These are phyloP conservation scores for Chrysodeixis includens DNA, from an alignment of 2,888 invertebrate genomes.

Conservation along the genomic window DNA sequence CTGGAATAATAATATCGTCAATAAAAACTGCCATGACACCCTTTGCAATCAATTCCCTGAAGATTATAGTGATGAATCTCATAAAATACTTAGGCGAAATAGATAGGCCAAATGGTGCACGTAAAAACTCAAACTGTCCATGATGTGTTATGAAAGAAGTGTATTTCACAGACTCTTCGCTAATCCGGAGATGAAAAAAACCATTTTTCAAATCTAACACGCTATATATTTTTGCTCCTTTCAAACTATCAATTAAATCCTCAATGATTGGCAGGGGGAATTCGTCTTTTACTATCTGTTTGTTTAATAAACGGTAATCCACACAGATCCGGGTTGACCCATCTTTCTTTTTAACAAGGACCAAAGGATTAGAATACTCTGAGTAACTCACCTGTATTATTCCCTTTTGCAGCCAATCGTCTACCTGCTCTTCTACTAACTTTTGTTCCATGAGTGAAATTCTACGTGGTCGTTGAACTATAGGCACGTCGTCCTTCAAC, in stretches of 20 bases:
- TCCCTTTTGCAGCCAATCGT: neutral
- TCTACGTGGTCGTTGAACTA: neutral
- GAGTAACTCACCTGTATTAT: neutral
- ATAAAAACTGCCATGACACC: neutral
- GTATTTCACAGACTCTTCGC: too few relatives aligned
- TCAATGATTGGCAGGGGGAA: neutral
- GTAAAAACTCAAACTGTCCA: too few relatives aligned
- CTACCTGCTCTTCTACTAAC: neutral
- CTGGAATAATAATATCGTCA: constrained; percentile 14
- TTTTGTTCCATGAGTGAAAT: neutral
- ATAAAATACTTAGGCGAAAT: too few relatives aligned
- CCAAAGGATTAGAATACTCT: neutral
- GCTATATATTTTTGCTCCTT: neutral
- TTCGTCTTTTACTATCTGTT: neutral
- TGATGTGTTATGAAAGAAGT: too few relatives aligned
- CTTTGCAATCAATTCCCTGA: neutral
- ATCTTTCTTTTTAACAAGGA: neutral
- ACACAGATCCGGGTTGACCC: neutral
- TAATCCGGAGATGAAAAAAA: too few relatives aligned
- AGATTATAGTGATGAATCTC: too few relatives aligned
- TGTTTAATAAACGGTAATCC: neutral
- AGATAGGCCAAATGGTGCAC: too few relatives aligned
- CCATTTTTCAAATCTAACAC: neutral
- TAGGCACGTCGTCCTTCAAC: neutral
- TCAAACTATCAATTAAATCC: neutral